These are phyloP conservation scores for Araneus ventricosus DNA, from an alignment of 1,140 invertebrate genomes.

Conservation along the genomic window DNA sequence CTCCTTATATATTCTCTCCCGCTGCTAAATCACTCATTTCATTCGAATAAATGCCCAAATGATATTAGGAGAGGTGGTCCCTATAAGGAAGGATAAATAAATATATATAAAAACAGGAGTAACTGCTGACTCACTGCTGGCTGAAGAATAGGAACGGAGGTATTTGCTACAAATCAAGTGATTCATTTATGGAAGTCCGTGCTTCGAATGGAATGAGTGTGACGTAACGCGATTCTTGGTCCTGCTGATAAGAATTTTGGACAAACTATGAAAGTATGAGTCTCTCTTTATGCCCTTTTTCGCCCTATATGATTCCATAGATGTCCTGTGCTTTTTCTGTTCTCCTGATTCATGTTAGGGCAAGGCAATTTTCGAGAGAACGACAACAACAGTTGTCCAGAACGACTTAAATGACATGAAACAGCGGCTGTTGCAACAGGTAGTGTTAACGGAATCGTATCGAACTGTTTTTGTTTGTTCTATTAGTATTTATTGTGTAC, in stretches of 20 bases:
- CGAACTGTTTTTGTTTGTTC: too few relatives aligned
- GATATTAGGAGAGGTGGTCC: not conserved
- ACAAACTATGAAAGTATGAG: not conserved
- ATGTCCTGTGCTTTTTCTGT: not conserved
- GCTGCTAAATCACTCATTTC: constrained; percentile 25
- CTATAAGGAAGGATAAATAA: too few relatives aligned
- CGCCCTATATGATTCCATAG: not conserved
- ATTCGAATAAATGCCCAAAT: constrained; percentile 16
- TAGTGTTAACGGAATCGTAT: too few relatives aligned
- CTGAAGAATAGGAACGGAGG: constrained; percentile 16
- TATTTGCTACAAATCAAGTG: constrained; percentile 61
- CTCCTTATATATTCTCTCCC: not conserved
- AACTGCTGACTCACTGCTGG: not conserved
- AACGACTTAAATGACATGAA: too few relatives aligned
- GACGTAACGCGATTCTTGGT: not conserved
- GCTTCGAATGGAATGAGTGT: constrained; percentile 3
- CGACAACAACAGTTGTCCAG: too few relatives aligned
- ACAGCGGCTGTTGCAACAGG: too few relatives aligned
- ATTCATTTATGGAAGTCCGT: constrained; percentile 51
- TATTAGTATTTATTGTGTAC: too few relatives aligned
- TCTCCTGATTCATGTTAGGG: not conserved
- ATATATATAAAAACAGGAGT: too few relatives aligned
- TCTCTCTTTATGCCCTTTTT: not conserved
- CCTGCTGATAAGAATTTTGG: constrained; percentile 34
- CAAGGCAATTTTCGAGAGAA: not conserved